These are phyloP conservation scores for Latrodectus hesperus DNA, from an alignment of 2,888 invertebrate species.

Conservation along the genomic window DNA sequence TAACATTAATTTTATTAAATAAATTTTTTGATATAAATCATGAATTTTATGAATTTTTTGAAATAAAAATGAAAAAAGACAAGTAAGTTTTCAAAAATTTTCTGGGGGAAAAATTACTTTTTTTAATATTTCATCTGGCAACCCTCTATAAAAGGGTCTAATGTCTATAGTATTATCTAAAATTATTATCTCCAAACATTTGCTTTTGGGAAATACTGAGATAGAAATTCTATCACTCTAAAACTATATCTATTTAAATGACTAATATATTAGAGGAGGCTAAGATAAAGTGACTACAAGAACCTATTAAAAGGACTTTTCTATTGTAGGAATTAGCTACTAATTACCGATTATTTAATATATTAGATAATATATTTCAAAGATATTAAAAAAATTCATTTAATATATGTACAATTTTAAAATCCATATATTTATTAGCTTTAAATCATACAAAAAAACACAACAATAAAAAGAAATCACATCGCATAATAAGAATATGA, in stretches of 20 bases:
- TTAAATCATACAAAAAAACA: neutral
- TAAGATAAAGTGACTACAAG: neutral
- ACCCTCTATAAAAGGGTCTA: slow-evolving; percentile 29
- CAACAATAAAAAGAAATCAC: slow-evolving; percentile 27
- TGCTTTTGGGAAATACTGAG: neutral
- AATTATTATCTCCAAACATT: neutral
- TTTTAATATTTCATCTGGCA: slow-evolving; percentile 24
- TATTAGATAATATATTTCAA: too few species aligned
- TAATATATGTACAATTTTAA: too few species aligned
- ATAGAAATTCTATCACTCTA: slow-evolving; percentile 17
- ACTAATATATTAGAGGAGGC: neutral
- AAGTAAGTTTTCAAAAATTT: too few species aligned
- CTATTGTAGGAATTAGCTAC: neutral
- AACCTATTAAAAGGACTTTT: neutral
- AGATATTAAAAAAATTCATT: too few species aligned
- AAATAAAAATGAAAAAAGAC: neutral
- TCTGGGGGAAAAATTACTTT: too few species aligned
- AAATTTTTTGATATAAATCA: neutral
- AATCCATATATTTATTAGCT: too few species aligned
- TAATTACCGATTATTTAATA: neutral
- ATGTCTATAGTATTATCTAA: slow-evolving; percentile 5
- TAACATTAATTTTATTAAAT: neutral
- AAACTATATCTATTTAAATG: slow-evolving; percentile 21
- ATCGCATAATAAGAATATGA: slow-evolving; percentile 67
- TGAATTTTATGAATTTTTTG: neutral